A percentile compares a stretch with the other conserved stretches of the same genome.
phyloP scores from a whole-genome alignment of 1,140 invertebrate genomes.

The Nephotettix cincticeps region DNA sequence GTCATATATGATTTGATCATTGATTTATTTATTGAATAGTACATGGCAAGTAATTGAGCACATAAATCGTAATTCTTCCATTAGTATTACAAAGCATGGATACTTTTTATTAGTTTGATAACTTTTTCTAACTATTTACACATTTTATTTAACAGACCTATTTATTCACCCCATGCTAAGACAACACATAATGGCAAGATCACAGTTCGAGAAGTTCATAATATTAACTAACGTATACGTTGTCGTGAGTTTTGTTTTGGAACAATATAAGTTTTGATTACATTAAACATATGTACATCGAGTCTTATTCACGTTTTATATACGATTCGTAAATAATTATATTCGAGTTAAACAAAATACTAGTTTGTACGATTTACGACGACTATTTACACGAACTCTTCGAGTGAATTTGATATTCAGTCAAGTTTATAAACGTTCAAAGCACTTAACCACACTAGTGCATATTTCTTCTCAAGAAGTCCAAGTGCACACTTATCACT shows the following conservation, averaged over 20 bases:
- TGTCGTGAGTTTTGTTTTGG: slow-evolving; percentile 3
- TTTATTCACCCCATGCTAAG: slow-evolving; percentile 13
- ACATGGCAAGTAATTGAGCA: slow-evolving; percentile 18
- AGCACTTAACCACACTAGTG: not conserved
- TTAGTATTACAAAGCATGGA: slow-evolving; percentile 19
- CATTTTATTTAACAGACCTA: not conserved
- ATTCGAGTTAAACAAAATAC: slow-evolving; percentile 10
- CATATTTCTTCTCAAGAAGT: too few species aligned
- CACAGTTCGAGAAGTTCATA: slow-evolving; percentile 5
- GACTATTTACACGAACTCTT: slow-evolving; percentile 8
- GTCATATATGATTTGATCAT: not conserved
- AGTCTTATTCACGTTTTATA: slow-evolving; percentile 17
- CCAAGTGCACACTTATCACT: too few species aligned
- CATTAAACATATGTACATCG: slow-evolving; percentile 28
- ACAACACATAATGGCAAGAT: slow-evolving; percentile 18
- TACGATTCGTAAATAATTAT: slow-evolving; percentile 20
- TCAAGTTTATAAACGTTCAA: not conserved
- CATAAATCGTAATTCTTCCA: slow-evolving; percentile 1
- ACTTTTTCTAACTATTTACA: too few species aligned
- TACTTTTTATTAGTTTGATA: slow-evolving; percentile 1
- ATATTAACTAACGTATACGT: slow-evolving; percentile 22
- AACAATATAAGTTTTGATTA: slow-evolving; percentile 28
- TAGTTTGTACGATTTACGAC: slow-evolving; percentile 19
- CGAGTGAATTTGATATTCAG: not conserved
- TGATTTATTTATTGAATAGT: not conserved